Evolutionary conservation across 2,113 vertebrate species (phyloP).

Genomic region (Microcebus tavaratra): DNA sequence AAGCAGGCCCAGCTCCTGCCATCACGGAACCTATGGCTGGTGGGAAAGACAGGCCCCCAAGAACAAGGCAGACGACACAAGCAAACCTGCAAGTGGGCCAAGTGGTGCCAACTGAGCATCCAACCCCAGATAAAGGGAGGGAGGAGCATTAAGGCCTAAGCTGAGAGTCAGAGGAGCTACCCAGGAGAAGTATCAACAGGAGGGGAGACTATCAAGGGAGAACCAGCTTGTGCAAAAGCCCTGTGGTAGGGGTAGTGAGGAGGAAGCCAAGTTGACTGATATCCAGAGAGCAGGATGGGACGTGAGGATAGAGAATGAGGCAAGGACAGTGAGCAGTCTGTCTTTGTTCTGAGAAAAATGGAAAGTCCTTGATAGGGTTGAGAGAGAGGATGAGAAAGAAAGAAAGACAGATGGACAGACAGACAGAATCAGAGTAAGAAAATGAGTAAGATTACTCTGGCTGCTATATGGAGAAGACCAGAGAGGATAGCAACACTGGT

Average conservation of each 20-base stretch:
- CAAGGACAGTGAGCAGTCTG: not conserved
- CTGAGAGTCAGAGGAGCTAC: not conserved
- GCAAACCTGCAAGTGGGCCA: not conserved
- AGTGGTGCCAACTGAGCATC: not conserved
- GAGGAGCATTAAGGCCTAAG: not conserved
- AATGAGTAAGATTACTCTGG: too few relatives aligned
- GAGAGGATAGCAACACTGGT: not conserved
- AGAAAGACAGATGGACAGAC: not conserved
- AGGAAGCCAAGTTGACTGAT: not conserved
- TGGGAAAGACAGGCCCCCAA: not conserved
- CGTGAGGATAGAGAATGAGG: not conserved
- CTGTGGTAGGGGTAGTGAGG: not conserved
- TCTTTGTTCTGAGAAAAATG: not conserved
- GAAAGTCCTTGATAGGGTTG: not conserved
- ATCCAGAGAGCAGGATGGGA: not conserved
- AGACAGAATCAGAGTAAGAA: not conserved
- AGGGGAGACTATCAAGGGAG: not conserved
- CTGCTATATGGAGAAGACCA: not conserved
- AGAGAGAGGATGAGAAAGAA: not conserved
- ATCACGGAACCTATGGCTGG: not conserved
- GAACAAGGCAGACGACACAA: not conserved
- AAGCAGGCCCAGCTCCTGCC: not conserved
- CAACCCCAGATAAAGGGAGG: not conserved
- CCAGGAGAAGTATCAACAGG: not conserved
- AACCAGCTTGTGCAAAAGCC: not conserved